Conservation (phyloP, 2,888 invertebrate genomes). For the Trichogramma evanescens region DNA sequence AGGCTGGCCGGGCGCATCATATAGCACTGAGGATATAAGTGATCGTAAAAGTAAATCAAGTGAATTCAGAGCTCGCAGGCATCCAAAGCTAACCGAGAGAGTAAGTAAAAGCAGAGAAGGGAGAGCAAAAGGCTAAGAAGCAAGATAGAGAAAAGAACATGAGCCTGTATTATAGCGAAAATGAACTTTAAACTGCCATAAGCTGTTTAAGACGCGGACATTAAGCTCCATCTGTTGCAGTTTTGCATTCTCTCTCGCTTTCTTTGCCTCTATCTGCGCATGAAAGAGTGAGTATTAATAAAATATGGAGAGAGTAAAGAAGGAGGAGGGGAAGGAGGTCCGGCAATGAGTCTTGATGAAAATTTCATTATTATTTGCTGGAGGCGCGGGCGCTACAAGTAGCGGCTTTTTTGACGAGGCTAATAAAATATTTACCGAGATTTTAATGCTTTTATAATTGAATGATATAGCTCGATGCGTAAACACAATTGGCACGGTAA, state of each 20-base stretch:
- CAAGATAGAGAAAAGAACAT: neutral
- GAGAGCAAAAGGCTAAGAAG: neutral
- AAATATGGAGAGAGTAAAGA: too few species aligned
- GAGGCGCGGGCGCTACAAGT: too few species aligned
- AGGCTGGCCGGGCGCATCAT: constrained; percentile 22
- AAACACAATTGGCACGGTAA: too few species aligned
- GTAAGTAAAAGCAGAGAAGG: neutral
- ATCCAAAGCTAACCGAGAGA: neutral
- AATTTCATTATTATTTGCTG: neutral
- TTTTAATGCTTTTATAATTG: too few species aligned
- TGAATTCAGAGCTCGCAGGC: constrained; percentile 6
- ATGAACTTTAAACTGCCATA: constrained; percentile 13
- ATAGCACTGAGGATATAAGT: constrained; percentile 28
- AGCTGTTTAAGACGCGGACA: neutral
- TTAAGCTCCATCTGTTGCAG: neutral
- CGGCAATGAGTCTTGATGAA: constrained; percentile 5
- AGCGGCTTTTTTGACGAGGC: too few species aligned
- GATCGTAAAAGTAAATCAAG: constrained; percentile 39
- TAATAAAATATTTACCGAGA: too few species aligned
- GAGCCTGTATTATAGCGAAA: neutral
- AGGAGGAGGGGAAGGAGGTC: neutral
- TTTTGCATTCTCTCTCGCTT: neutral
- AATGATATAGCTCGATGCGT: too few species aligned
- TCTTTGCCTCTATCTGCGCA: too few species aligned
- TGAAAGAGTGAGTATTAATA: too few species aligned